These are phyloP conservation scores for Drosophila sordidapex DNA, from an alignment of 2,888 invertebrate genomes.

Conservation along the genomic window DNA sequence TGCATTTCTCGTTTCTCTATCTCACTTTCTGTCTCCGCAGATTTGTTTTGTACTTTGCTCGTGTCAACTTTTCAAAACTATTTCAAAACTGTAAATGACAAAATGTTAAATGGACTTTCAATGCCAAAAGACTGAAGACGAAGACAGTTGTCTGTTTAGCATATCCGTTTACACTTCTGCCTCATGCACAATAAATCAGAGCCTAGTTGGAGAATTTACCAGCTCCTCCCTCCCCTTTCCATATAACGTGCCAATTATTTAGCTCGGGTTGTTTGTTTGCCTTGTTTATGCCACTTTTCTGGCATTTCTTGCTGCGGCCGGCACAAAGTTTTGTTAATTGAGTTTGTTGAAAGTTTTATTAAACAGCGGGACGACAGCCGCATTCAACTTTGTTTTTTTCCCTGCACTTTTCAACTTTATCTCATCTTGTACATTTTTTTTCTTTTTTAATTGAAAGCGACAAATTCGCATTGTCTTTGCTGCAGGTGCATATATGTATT, in stretches of 20 bases:
- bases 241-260: constrained; percentile 27
- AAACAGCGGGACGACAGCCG: constrained; percentile 70
- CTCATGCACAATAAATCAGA: constrained; percentile 74
- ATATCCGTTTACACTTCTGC: constrained; percentile 78
- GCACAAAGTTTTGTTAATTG: constrained; percentile 79
- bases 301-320: constrained; percentile 78
- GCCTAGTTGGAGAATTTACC: constrained; percentile 64
- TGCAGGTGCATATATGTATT: constrained; percentile 26
- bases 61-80: constrained; percentile 82
- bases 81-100: constrained; percentile 84
- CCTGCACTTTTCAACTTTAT: constrained; percentile 18
- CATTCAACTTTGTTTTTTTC: constrained; percentile 63
- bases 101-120: constrained; percentile 83
- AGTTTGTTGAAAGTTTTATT: constrained; percentile 81
- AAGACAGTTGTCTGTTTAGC: constrained; percentile 51
- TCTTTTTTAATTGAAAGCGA: constrained; percentile 41
- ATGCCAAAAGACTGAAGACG: constrained; percentile 62
- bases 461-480: constrained; percentile 33
- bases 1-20: constrained; percentile 21
- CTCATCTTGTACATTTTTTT: constrained; percentile 2
- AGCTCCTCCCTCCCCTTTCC: background rate
- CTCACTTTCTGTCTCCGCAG: constrained; percentile 31
- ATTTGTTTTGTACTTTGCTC: constrained; percentile 62
- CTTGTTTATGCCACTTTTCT: constrained; percentile 81
- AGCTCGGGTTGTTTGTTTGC: constrained; percentile 71